Evolutionary conservation across 2,888 invertebrate genomes (phyloP).

Genomic region (Mechanitis mazaeus): DNA sequence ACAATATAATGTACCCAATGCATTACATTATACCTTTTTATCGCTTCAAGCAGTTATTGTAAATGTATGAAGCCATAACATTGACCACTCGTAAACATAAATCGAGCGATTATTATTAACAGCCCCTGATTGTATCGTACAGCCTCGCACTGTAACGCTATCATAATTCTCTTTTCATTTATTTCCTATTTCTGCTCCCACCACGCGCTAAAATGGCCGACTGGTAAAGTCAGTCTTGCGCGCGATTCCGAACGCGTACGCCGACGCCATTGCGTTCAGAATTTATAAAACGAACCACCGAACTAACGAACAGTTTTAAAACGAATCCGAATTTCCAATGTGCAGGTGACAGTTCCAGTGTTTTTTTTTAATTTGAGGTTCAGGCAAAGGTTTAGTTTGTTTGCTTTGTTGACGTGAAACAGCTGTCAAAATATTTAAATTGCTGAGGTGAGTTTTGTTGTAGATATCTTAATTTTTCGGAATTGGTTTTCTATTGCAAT

Average conservation of each 20-base stretch:
- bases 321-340: constrained; percentile 37
- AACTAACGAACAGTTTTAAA: constrained; percentile 32
- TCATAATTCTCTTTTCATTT: constrained; percentile 49
- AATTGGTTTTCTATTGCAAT: background rate
- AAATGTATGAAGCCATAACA: constrained; percentile 18
- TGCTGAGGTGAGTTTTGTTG: constrained; percentile 53
- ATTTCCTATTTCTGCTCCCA: constrained; percentile 65
- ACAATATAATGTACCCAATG: background rate
- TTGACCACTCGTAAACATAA: constrained; percentile 19
- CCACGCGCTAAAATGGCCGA: constrained; percentile 61
- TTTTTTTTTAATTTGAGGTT: constrained; percentile 17
- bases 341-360: constrained; percentile 41
- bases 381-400: constrained; percentile 40
- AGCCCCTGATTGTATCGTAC: constrained; percentile 20
- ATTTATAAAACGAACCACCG: constrained; percentile 34
- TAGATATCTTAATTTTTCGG: background rate
- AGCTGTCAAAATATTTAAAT: constrained; percentile 66
- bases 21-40: constrained; percentile 2
- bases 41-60: background rate
- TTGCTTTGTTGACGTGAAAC: constrained; percentile 55
- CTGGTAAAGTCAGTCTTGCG: constrained; percentile 55
- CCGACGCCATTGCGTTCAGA: constrained; percentile 41
- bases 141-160: constrained; percentile 35
- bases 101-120: constrained; percentile 24
- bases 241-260: constrained; percentile 57